These are phyloP conservation scores for Acrobasis consociella DNA, from an alignment of 2,888 invertebrate genomes.

Conservation along the genomic window DNA sequence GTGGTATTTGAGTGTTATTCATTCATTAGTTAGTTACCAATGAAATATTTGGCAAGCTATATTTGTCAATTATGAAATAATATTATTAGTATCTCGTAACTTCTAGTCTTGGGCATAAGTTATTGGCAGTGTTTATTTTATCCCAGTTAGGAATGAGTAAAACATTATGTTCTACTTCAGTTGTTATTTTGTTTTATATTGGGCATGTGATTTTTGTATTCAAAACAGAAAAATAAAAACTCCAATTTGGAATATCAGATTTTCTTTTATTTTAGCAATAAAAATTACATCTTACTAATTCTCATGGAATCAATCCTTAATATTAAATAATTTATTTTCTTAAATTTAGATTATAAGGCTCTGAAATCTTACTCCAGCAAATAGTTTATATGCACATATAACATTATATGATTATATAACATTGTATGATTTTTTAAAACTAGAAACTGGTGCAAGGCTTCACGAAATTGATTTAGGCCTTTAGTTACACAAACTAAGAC, in stretches of 20 bases:
- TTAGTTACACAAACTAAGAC: constrained; percentile 54
- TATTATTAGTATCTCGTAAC: too few relatives aligned
- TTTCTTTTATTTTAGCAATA: constrained; percentile 66
- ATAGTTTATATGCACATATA: constrained; percentile 13
- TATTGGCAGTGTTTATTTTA: too few relatives aligned
- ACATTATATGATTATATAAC: too few relatives aligned
- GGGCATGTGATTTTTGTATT: neutral
- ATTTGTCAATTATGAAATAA: too few relatives aligned
- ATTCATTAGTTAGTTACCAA: neutral
- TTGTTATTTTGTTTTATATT: neutral
- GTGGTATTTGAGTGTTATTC: neutral
- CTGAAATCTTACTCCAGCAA: constrained; percentile 45
- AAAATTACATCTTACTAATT: constrained; percentile 68
- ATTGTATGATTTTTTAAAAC: constrained; percentile 17
- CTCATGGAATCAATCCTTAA: constrained; percentile 62
- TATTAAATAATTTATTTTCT: constrained; percentile 74
- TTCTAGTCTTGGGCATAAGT: too few relatives aligned
- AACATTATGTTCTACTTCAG: neutral
- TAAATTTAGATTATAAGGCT: constrained; percentile 69
- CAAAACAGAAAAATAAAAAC: constrained; percentile 38
- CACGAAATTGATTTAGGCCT: constrained; percentile 45
- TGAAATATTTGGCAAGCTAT: too few relatives aligned
- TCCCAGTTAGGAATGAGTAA: too few relatives aligned
- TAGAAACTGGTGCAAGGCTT: constrained; percentile 32
- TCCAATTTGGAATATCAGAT: constrained; percentile 29